Base-by-base conservation (phyloP, 1,140 invertebrate genomes). In the Nymphalis io region DNA sequence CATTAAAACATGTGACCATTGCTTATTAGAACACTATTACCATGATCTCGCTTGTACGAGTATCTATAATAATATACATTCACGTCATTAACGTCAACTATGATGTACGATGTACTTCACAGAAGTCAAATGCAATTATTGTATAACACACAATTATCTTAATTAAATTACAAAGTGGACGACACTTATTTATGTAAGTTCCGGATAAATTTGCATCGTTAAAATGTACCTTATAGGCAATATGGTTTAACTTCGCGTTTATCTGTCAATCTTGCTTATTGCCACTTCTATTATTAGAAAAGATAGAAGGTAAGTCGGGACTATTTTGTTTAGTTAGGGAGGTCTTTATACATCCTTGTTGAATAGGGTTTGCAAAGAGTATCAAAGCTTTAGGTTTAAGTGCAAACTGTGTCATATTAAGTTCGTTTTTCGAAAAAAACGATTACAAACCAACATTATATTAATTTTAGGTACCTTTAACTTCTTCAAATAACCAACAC, bases 271-370 rank as follows among this genome's bases (percentile, higher is more conserved):
- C 59, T 68, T 60, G 33, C 12, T 55, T 61, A 68, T 68, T 68
- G 46, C 61, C 42, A 61, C 59, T 48, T 13, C 38, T 61, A 23
- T 61, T 68, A 66, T 66, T 66, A 69, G 18, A 69, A 63, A 10
- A 57, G 39, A 60, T 23, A 46, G 38, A 51, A 46, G 60, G 33
- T 70, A 40, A 42, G 23, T 48, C 40, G 61, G 51, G 60, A 46
- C 58, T n/a, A 40, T 66, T 42, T 67, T 74, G 68, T 74, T 70
- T 74, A 63, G 58, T 70, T 74, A 74, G 72, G 72, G 13, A 64
- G 61, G 44, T 66, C 64, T 72, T 68, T 68, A 65, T 38, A 57
- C 18, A 61, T 68, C 21, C 38, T 48, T 18, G 55, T 59, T 68
- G 53, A 68, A 68, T 68, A 60, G 60, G 57, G 46, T 53, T 68